phyloP scores from a whole-genome alignment of 2,797 vertebrate species.

The Epinephelus coioides region DNA sequence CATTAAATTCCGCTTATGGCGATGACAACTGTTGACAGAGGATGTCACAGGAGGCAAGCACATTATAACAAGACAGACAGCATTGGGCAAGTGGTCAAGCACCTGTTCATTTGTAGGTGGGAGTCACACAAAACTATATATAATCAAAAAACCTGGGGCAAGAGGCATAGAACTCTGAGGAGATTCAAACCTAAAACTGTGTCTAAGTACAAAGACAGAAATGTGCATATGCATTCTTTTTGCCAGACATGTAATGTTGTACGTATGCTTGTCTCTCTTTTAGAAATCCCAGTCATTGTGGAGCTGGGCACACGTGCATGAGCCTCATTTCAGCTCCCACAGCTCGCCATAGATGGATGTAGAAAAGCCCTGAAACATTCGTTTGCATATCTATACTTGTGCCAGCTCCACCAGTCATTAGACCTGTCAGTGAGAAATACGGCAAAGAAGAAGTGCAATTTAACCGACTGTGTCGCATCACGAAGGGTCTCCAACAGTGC shows the following conservation, averaged over 20 bases:
- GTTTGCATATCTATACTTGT: neutral
- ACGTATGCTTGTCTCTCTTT: neutral
- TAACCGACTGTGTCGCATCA: no score
- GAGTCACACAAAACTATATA: no score
- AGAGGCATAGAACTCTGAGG: no score
- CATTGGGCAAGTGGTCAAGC: constrained; percentile 7
- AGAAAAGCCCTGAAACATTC: neutral
- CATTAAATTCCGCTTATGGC: constrained; percentile 59
- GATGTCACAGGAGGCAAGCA: constrained; percentile 32
- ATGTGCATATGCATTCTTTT: no score
- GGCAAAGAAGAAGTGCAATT: no score
- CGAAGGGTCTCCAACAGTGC: no score
- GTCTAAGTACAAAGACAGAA: no score
- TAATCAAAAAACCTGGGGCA: no score
- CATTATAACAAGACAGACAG: constrained; percentile 41
- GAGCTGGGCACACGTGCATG: neutral
- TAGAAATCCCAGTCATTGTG: neutral
- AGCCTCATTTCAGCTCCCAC: neutral
- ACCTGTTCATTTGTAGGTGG: neutral
- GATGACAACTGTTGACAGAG: constrained; percentile 36
- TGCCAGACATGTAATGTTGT: no score
- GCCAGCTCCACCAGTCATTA: neutral
- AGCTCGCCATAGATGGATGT: neutral
- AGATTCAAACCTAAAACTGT: no score
- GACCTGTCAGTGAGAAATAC: no score